Evolutionary conservation across 2,888 invertebrate species (phyloP).

Genomic region (Cataglyphis rosenhaueri): DNA sequence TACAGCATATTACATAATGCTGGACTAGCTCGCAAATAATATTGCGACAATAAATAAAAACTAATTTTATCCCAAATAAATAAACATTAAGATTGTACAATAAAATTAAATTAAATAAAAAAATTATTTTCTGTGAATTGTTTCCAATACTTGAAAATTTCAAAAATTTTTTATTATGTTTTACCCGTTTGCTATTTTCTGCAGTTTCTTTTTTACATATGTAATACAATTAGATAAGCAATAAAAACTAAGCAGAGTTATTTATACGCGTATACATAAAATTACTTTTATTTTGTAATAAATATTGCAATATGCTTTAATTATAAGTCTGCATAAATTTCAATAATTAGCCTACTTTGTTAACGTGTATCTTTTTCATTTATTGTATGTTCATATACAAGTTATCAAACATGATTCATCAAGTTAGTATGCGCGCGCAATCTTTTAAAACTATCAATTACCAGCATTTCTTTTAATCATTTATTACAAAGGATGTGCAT

Average conservation of each 20-base stretch:
- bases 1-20: constrained; percentile 91
- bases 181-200: background rate
- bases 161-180: background rate
- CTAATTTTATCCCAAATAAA: background rate
- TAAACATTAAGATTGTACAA: background rate
- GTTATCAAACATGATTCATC: background rate
- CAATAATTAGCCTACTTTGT: background rate
- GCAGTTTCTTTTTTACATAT: background rate
- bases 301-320: background rate
- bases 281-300: background rate
- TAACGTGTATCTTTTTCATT: background rate
- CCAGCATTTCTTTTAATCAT: background rate
- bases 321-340: background rate
- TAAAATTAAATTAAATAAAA: background rate
- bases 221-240: background rate
- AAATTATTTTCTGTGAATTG: background rate
- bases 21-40: constrained; percentile 83
- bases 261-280: background rate
- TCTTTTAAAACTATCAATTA: background rate
- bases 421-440: background rate
- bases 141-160: background rate
- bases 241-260: background rate
- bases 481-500: background rate
- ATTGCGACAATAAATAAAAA: constrained; percentile 27
- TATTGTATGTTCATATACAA: background rate